phyloP scores from a whole-genome alignment of 23 tunicate genomes.

The Styela clava region DNA sequence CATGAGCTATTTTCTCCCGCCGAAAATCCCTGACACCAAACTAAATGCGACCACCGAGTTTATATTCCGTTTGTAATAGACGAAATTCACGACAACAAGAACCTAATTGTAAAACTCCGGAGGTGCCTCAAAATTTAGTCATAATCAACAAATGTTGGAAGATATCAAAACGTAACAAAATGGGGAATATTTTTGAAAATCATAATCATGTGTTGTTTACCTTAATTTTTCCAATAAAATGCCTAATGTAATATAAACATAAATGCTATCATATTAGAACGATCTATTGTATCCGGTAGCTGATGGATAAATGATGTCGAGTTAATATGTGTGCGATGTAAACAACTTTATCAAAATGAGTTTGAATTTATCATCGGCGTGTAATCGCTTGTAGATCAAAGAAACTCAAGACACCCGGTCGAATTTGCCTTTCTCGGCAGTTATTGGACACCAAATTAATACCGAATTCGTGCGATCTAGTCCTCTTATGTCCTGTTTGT shows the following conservation, averaged over 20 bases:
- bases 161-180: too few relatives aligned
- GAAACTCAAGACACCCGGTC: background rate
- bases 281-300: slow-evolving; percentile 27
- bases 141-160: too few relatives aligned
- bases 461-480: background rate
- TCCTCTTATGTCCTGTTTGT: background rate
- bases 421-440: background rate
- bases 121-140: too few relatives aligned
- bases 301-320: slow-evolving; percentile 30
- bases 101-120: too few relatives aligned
- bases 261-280: background rate
- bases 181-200: too few relatives aligned
- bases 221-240: too few relatives aligned
- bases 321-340: slow-evolving; percentile 29
- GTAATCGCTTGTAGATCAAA: slow-evolving; percentile 11
- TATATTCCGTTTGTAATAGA: background rate
- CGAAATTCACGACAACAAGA: too few relatives aligned
- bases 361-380: slow-evolving; percentile 9
- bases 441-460: background rate
- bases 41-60: background rate
- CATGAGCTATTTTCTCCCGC: background rate
- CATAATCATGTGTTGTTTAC: too few relatives aligned
- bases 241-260: background rate
- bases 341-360: background rate
- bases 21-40: background rate